Evolutionary conservation across 1,140 invertebrate genomes (phyloP).

Genomic region (Drosophila kepulauana): DNA sequence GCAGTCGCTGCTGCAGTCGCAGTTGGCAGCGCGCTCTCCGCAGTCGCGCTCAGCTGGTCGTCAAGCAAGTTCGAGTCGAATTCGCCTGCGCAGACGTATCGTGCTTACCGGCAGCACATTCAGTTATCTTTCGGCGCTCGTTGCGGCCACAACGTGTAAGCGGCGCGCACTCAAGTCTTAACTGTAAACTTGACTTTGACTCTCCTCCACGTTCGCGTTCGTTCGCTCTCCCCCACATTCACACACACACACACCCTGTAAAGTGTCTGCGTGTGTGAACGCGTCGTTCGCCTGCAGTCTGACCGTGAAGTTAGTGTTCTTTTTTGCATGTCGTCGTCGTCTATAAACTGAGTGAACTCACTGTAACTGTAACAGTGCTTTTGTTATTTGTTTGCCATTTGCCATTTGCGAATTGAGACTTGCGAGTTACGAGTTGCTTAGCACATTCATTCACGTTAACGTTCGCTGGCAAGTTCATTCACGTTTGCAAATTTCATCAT

Average conservation of each 20-base stretch:
- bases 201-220: slow-evolving; percentile 45
- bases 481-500: slow-evolving; percentile 62
- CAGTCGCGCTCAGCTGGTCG: slow-evolving; percentile 41
- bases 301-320: slow-evolving; percentile 54
- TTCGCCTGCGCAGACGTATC: slow-evolving; percentile 50
- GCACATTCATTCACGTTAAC: slow-evolving; percentile 16
- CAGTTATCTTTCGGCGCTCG: slow-evolving; percentile 64
- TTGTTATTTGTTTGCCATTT: slow-evolving; percentile 23
- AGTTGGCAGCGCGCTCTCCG: not conserved
- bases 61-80: slow-evolving; percentile 45
- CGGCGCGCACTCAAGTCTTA: slow-evolving; percentile 22
- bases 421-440: slow-evolving; percentile 8
- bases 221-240: slow-evolving; percentile 39
- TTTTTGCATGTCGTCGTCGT: slow-evolving; percentile 40
- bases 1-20: slow-evolving; percentile 13
- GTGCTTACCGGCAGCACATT: slow-evolving; percentile 48
- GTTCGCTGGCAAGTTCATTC: slow-evolving; percentile 68
- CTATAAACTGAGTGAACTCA: slow-evolving; percentile 34
- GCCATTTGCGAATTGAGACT: slow-evolving; percentile 25
- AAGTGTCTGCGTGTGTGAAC: slow-evolving; percentile 21
- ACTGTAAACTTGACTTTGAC: slow-evolving; percentile 56
- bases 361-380: slow-evolving; percentile 32
- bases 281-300: slow-evolving; percentile 34
- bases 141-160: slow-evolving; percentile 63
- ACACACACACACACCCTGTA: slow-evolving; percentile 4